Base-by-base conservation (phyloP, 2,888 invertebrate species). In the Drosophila leonis region DNA sequence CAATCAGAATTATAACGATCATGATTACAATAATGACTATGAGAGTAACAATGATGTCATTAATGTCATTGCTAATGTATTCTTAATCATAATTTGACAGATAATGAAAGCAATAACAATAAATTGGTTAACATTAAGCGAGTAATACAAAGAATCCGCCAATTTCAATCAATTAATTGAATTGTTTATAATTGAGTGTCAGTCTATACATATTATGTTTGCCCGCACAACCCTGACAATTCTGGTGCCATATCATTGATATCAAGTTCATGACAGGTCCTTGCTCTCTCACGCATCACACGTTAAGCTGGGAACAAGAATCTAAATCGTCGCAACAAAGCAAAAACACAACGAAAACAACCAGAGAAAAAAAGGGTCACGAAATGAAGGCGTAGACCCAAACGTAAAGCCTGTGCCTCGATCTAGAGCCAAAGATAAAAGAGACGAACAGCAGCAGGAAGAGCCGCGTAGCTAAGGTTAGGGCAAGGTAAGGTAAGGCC, bases 181-280 rank as follows among this genome's bases (percentile, higher is more conserved):
- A 18, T 31, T 49, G 64, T 35, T 20, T 35, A 20, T 27, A 31
- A n/a, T 48, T 48, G 46, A 46, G 9, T 5, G 10, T n/a, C 1
- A 27, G n/a, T 10, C 27, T 15, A 4, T 10, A 4, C 8, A 8
- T 10, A 0, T 15, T 24, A 0, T 24, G 0, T 13, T 31, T n/a
- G 48, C 2, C 29, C 20, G 20, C 33, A 8, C 33, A 33, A 33
- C 35, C 51, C 20, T 75, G 77, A 51, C 63, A 75, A 70, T 65
- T 49, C 80, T 63, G 33, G 55, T 18, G 33, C 10, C 9, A 35
- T 33, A 61, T 54, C 55, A 70, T 48, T 59, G 63, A 74, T 75
- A 80, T 86, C 75, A 88, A 81, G 82, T 78, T 83, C 89, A 83
- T 64, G 73, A 72, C 79, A 89, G 89, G 88, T 84, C 84, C 84